phyloP scores from a whole-genome alignment of 1,140 invertebrate genomes.

The Odontomachus brunneus region DNA sequence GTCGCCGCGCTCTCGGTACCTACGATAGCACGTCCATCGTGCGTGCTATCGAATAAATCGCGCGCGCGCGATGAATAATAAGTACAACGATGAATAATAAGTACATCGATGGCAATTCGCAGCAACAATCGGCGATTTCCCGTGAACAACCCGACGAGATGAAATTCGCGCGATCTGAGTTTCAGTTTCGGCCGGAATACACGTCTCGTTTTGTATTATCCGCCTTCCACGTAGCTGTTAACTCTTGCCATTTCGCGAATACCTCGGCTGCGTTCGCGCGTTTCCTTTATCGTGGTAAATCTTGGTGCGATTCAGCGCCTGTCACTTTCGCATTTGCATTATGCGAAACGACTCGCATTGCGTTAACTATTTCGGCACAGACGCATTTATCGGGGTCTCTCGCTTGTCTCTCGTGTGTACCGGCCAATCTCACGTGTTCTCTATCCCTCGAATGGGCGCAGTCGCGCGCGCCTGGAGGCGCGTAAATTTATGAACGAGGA shows the following conservation, averaged over 20 bases:
- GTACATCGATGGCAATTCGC: constrained; percentile 60
- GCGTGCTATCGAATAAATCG: constrained; percentile 38
- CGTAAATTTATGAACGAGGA: constrained; percentile 80
- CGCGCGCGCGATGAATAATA: constrained; percentile 70
- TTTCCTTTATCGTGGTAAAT: not conserved
- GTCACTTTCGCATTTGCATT: not conserved
- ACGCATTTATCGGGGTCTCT: constrained; percentile 21
- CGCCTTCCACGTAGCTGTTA: not conserved
- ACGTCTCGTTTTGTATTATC: not conserved
- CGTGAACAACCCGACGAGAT: not conserved
- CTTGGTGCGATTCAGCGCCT: not conserved
- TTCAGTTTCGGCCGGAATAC: not conserved
- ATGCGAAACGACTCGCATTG: not conserved
- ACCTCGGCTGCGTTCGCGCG: not conserved
- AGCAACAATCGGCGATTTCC: constrained; percentile 40
- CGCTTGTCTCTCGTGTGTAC: not conserved
- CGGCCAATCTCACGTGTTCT: constrained; percentile 46
- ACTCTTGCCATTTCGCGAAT: not conserved
- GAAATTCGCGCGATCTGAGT: not conserved
- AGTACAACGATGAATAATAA: constrained; percentile 72
- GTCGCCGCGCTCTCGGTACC: constrained; percentile 48
- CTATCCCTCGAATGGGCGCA: constrained; percentile 65
- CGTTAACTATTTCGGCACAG: not conserved
- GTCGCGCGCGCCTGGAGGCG: constrained; percentile 56
- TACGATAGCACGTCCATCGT: constrained; percentile 52